Conservation (phyloP, 2,113 vertebrate species). For the Bos indicus region DNA sequence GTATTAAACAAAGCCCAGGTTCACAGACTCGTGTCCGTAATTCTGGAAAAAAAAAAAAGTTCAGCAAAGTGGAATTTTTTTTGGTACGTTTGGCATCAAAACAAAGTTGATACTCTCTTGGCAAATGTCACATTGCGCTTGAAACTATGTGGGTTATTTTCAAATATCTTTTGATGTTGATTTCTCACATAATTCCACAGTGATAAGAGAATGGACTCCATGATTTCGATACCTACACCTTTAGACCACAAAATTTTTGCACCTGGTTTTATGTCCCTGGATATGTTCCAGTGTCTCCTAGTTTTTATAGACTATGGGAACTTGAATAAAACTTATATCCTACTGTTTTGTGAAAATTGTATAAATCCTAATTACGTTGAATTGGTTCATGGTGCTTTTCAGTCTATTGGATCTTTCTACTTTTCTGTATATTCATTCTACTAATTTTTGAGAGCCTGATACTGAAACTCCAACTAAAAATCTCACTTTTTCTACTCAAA, state of each 20-base stretch:
- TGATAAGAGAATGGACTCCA: background rate
- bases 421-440: background rate
- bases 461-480: background rate
- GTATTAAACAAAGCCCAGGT: background rate
- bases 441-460: background rate
- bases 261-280: background rate
- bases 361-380: background rate
- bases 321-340: background rate
- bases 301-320: background rate
- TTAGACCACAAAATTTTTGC: background rate
- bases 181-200: background rate
- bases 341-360: background rate
- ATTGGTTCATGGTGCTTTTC: background rate
- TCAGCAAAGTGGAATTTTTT: background rate
- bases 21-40: background rate
- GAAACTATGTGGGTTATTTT: background rate
- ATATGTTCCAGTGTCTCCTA: background rate
- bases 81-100: background rate
- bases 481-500: background rate
- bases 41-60: background rate
- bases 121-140: background rate
- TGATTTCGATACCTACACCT: background rate
- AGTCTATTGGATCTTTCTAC: background rate
- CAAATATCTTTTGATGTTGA: background rate
- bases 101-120: background rate